These are phyloP conservation scores for Thelaira solivaga DNA, from an alignment of 2,888 invertebrate genomes.

Conservation along the genomic window DNA sequence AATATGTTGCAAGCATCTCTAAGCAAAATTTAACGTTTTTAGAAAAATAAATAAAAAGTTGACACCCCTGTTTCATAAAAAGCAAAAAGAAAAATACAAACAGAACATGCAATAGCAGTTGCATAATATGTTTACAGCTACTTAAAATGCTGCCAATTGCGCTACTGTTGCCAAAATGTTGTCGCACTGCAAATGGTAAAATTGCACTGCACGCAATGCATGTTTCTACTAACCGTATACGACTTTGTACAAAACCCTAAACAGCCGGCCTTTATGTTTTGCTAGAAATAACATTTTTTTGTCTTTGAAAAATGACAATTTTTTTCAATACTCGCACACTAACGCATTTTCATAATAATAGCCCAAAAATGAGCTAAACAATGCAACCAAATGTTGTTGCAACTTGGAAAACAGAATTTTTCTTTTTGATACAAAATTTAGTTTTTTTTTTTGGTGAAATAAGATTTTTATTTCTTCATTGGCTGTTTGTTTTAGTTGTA, in stretches of 20 bases:
- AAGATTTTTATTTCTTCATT: constrained; percentile 30
- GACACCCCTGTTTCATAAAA: constrained; percentile 25
- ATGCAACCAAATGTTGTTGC: constrained; percentile 62
- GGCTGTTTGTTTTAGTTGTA: constrained; percentile 35
- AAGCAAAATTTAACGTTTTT: background rate
- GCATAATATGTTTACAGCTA: constrained; percentile 68
- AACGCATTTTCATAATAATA: constrained; percentile 68
- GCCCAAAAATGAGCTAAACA: constrained; percentile 64
- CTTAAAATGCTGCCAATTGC: constrained; percentile 60
- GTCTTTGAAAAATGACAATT: constrained; percentile 50
- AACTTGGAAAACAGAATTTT: constrained; percentile 40
- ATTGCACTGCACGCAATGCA: constrained; percentile 45
- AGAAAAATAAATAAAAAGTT: background rate
- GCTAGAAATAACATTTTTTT: constrained; percentile 20
- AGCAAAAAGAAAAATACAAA: no score
- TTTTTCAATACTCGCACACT: constrained; percentile 16
- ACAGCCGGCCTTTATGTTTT: constrained; percentile 37
- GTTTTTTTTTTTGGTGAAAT: background rate
- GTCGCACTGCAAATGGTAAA: constrained; percentile 18
- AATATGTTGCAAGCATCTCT: no score
- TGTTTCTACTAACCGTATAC: background rate
- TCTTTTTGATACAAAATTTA: constrained; percentile 26
- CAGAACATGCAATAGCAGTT: constrained; percentile 56
- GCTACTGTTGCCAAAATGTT: constrained; percentile 51
- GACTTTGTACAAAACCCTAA: constrained; percentile 2